These are phyloP conservation scores for Progne subis DNA, from an alignment of 2,113 vertebrate species.

Conservation along the genomic window DNA sequence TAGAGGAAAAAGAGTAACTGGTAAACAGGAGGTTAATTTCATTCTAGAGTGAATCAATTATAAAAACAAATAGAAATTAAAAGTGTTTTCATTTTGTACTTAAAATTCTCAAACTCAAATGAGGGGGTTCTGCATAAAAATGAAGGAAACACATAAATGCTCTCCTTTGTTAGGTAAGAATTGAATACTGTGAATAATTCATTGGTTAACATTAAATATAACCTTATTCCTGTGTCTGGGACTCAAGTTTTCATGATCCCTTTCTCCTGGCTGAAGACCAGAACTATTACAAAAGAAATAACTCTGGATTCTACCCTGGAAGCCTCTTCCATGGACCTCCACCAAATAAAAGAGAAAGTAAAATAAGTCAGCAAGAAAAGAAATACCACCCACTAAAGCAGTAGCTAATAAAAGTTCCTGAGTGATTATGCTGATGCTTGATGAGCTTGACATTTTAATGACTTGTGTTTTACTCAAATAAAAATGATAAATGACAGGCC, in stretches of 20 bases:
- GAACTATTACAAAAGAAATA: not conserved
- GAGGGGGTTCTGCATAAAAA: not conserved
- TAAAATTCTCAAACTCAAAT: not conserved
- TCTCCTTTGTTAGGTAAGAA: not conserved
- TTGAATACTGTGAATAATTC: not conserved
- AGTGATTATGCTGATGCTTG: not conserved
- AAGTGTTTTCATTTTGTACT: not conserved
- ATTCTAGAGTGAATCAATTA: not conserved
- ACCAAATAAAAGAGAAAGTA: not conserved
- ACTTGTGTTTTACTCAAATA: not conserved
- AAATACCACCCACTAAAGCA: not conserved
- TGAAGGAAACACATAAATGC: not conserved
- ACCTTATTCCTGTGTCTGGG: not conserved
- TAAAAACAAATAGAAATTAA: not conserved
- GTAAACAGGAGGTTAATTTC: not conserved
- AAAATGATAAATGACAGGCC: not conserved
- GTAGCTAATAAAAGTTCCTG: not conserved
- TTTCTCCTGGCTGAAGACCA: not conserved
- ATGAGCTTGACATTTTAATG: constrained; percentile 4
- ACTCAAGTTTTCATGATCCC: not conserved
- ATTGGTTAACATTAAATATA: not conserved
- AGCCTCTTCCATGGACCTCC: not conserved
- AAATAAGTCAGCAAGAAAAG: not conserved
- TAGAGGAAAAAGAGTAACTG: not conserved
- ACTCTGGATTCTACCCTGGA: not conserved